Conservation (phyloP, 1,140 invertebrate species). For the Euura lappo region DNA sequence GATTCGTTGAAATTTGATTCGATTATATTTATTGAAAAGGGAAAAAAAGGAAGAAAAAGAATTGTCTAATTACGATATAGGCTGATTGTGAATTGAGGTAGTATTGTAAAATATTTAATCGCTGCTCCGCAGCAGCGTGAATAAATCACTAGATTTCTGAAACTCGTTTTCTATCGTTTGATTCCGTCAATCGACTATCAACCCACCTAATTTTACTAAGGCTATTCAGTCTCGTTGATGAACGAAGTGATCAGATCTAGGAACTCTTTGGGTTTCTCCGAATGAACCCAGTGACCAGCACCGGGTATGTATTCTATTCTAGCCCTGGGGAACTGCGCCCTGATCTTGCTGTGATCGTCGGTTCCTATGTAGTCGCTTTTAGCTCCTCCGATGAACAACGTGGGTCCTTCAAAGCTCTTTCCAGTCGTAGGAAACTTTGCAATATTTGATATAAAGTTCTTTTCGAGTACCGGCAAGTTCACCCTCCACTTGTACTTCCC, state of each 20-base stretch:
- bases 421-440: conserved; percentile 66
- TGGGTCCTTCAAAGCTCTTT: conserved; percentile 69
- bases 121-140: conserved; percentile 16
- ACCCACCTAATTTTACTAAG: no score
- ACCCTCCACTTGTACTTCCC: conserved; percentile 74
- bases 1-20: neutral
- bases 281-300: conserved; percentile 92
- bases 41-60: no score
- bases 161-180: neutral
- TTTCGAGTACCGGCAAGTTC: conserved; percentile 73
- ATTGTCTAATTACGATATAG: neutral
- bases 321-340: conserved; percentile 78
- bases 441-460: conserved; percentile 71
- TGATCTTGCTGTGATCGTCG: conserved; percentile 72
- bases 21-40: no score
- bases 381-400: conserved; percentile 82
- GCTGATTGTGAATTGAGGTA: neutral
- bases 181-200: no score
- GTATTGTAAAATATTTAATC: conserved; percentile 1
- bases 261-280: conserved; percentile 87
- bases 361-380: conserved; percentile 79
- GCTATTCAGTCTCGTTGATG: conserved; percentile 35
- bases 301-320: conserved; percentile 75
- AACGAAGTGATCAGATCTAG: conserved; percentile 62
- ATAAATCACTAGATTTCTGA: neutral